A percentile compares a stretch with the other conserved stretches of the same genome.
These are phyloP conservation scores for Oryzias javanicus DNA, from an alignment of 2,113 vertebrate species.

Conservation along the genomic window DNA sequence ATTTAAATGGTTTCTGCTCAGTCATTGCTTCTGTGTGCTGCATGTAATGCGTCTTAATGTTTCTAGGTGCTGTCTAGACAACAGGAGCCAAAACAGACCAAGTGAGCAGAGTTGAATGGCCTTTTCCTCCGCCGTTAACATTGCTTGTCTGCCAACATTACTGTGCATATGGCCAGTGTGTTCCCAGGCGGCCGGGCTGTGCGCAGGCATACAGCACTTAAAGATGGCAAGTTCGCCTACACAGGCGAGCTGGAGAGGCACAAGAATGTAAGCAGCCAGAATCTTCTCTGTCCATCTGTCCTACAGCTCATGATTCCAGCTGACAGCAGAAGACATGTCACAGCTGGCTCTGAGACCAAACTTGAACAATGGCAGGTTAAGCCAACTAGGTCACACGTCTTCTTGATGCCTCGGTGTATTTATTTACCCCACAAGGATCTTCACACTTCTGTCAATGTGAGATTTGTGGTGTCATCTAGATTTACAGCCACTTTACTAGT, in stretches of 20 bases:
- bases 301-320: slow-evolving; percentile 62
- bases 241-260: slow-evolving; percentile 33
- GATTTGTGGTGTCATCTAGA: slow-evolving; percentile 1
- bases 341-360: slow-evolving; percentile 66
- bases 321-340: slow-evolving; percentile 71
- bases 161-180: slow-evolving; percentile 70
- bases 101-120: slow-evolving; percentile 58
- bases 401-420: slow-evolving; percentile 36
- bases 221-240: slow-evolving; percentile 60
- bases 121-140: slow-evolving; percentile 56
- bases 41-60: slow-evolving; percentile 8
- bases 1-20: slow-evolving; percentile 6
- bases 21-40: neutral
- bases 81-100: slow-evolving; percentile 31
- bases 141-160: slow-evolving; percentile 54
- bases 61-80: slow-evolving; percentile 35
- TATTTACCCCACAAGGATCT: slow-evolving; percentile 5
- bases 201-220: slow-evolving; percentile 50
- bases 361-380: slow-evolving; percentile 67
- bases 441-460: slow-evolving; percentile 21
- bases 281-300: slow-evolving; percentile 38
- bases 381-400: slow-evolving; percentile 62
- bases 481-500: neutral
- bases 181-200: slow-evolving; percentile 53
- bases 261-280: slow-evolving; percentile 26